Percentiles rank a stretch among this genome's conserved stretches.
Conservation (phyloP, 2,113 vertebrate species). For the Vidua macroura region DNA sequence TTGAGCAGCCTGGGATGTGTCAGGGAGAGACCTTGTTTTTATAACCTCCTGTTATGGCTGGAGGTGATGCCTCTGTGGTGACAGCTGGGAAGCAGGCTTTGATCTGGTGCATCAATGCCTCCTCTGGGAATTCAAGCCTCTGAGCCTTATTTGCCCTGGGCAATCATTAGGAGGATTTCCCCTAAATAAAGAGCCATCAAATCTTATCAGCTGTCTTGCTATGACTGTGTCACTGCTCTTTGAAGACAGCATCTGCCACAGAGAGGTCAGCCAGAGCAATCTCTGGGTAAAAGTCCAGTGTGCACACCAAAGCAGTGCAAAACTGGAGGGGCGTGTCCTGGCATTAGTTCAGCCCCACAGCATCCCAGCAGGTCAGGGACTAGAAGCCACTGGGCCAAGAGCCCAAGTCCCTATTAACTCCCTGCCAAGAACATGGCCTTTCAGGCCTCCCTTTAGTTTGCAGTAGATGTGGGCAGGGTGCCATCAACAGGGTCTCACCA, state of each 20-base stretch:
- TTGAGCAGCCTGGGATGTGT: slow-evolving; percentile 14
- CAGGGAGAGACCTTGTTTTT: slow-evolving; percentile 28
- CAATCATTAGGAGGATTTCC: slow-evolving; percentile 13
- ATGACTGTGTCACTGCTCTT: background rate
- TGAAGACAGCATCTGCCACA: background rate
- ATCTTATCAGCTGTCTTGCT: slow-evolving; percentile 32
- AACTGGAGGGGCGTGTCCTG: background rate
- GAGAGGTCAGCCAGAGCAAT: background rate
- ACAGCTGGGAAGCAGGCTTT: slow-evolving; percentile 27
- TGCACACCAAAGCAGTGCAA: background rate
- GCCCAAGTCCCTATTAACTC: background rate
- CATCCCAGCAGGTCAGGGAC: background rate
- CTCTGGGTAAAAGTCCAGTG: background rate
- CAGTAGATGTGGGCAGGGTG: background rate
- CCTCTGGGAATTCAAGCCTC: slow-evolving; percentile 40
- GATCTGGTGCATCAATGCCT: slow-evolving; percentile 27
- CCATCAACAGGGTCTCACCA: background rate
- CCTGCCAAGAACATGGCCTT: background rate
- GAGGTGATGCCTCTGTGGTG: slow-evolving; percentile 10
- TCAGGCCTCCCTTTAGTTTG: background rate
- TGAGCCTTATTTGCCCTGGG: slow-evolving; percentile 36
- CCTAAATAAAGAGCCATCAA: slow-evolving; percentile 5
- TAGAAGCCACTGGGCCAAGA: background rate
- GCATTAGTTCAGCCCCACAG: background rate
- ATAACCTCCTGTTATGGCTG: slow-evolving; percentile 47